Base-by-base conservation (phyloP, 1,140 invertebrate species). In the Venustaconcha ellipsiformis region DNA sequence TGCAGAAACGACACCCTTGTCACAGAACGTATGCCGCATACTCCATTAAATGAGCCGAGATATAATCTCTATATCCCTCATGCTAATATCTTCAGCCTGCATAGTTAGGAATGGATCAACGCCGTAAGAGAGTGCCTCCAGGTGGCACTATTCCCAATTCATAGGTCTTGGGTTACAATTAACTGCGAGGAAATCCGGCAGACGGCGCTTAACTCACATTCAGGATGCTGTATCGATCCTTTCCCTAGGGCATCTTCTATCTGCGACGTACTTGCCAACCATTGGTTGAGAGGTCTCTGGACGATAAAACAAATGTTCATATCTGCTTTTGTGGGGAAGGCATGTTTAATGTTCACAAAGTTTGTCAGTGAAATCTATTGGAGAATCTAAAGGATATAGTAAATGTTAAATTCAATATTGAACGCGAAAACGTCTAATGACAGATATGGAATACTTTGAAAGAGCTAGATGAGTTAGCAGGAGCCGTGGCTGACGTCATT, bases 111-210 rank as follows among this genome's bases (percentile, higher is more conserved):
- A 37, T 74, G 73, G 73, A 74, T 74, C 23, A 67, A 74, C 57
- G 73, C 55, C 48, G 73, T 74, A 18, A 14, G 73, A 15, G 68
- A 69, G 63, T 74, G 67, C 58, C 64, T 73, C 13, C 71, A 73
- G 57, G 71, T 74, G 55, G 58, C 48, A 13, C 72, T 74, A 26
- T 66, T 74, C 13, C 73, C 66, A n/a, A 67, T 74, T 18, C 20
- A 68, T 6, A 56, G 73, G 55, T 57, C 65, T 12, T 74, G 20
- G 23, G 57, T 59, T 26, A 26, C 6, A 48, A 23, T 15, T n/a
- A 67, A 0, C 20, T 74, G 72, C 37, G n/a, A 57, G 12, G 56
- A 67, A 4, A 67, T 74, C 17, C 67, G 68, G 57, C 48, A 58
- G 20, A 30, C 14, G 18, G 72, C 72, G 11, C 59, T 74, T 67